A percentile compares a stretch with the other conserved stretches of the same genome.
Conservation (phyloP, 2,797 vertebrate species). For the Spinus pinus region DNA sequence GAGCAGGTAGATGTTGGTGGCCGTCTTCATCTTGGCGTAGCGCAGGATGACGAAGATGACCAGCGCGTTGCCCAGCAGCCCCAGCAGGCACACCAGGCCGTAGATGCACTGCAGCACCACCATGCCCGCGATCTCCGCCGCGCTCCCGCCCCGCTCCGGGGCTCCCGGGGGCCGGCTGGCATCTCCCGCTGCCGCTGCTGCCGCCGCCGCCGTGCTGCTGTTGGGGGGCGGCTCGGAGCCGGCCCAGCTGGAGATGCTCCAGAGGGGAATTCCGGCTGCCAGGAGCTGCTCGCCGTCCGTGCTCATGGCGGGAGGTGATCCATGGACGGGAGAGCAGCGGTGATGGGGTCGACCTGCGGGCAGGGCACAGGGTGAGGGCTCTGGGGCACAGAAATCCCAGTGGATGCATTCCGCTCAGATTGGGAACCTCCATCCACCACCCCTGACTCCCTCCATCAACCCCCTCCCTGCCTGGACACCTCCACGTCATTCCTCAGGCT, state of each 20-base stretch:
- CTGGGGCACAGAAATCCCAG: fast-evolving
- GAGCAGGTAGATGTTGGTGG: slow-evolving; percentile 90
- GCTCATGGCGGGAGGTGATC: slow-evolving; percentile 34
- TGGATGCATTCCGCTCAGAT: too few relatives aligned
- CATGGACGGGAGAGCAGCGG: not conserved
- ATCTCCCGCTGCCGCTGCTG: fast-evolving
- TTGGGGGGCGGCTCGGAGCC: not conserved
- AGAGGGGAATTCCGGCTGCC: not conserved
- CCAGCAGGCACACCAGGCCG: slow-evolving; percentile 87
- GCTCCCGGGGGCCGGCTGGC: not conserved
- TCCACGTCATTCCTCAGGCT: not conserved
- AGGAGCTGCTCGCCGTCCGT: not conserved
- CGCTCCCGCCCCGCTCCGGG: not conserved
- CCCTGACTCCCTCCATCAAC: too few relatives aligned
- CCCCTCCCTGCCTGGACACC: not conserved
- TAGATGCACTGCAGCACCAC: slow-evolving; percentile 75
- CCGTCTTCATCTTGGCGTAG: slow-evolving; percentile 91
- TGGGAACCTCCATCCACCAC: fast-evolving
- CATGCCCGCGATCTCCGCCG: not conserved
- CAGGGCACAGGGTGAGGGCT: not conserved
- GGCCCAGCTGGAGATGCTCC: slow-evolving; percentile 12
- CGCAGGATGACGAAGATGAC: slow-evolving; percentile 90
- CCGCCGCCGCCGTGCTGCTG: not conserved
- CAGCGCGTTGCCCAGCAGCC: slow-evolving; percentile 88
- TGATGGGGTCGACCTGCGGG: not conserved